Evolutionary conservation across 2,888 invertebrate genomes (phyloP), one percentile per base, ranked within the genome.

Genomic region (Coenonympha glycerion): DNA sequence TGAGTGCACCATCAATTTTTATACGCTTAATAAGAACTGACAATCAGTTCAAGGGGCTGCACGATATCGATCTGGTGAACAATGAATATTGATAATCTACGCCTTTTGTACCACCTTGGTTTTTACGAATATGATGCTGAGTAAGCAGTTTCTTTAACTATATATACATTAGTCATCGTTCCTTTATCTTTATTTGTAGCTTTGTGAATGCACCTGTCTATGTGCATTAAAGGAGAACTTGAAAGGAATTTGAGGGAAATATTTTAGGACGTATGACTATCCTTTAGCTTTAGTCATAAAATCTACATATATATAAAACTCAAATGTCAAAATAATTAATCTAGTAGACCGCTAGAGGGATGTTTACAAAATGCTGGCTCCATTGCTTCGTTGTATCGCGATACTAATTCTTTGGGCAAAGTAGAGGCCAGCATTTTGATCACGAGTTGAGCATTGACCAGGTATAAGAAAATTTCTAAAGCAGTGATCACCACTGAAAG

Each of bases 11-110:
- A 77, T 82, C 81, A 77, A 76, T 79, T 80, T 81, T 76, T 78
- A 73, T 74, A 68, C 71, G 64, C 61, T 67, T 81, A 82, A 83
- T 80, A 76, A 79, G 76, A 73, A 73, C 74, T 76, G 82, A 81
- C 80, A 78, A 60, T 61, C 59, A 57, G 52, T 60, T 62, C 58
- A 61, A 62, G 66, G 65, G 64, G 60, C 58, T 49, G 49, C 49
- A 44, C 24, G 37, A 21, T 53, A 56, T 56, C 50, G 56, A 56
- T 56, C 49, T 39, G 47, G 30, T 30, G 45, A 41, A 41, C 49
- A 28, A 50, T 55, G 59, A 57, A 58, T 53, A 53, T 52, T 53
- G 48, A 57, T 57, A 50, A 53, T 53, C 40, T 54, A 37, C 24
- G 41, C 18, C 37, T 40, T 47, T 44, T 53, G 49, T 44, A 52